A percentile compares a stretch with the other conserved stretches of the same genome.
Conservation (phyloP, 2,888 invertebrate species). For the Habroteleia sp. region DNA sequence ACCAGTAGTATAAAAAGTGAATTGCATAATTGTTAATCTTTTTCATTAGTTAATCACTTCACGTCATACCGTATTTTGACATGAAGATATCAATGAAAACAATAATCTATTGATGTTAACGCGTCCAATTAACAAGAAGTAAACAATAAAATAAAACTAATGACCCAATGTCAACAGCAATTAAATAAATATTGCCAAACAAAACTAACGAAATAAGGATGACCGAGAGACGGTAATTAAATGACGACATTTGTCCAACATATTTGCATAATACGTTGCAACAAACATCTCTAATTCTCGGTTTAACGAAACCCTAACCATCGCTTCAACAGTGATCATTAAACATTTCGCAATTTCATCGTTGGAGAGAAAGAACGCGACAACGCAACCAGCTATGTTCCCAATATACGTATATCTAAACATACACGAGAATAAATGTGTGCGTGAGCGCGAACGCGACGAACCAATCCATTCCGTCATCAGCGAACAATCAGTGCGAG, state of each 20-base stretch:
- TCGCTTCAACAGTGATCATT: slow-evolving; percentile 45
- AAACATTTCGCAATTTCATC: slow-evolving; percentile 50
- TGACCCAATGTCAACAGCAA: no score
- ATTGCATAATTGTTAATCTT: no score
- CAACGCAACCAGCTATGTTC: background rate
- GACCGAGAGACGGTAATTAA: slow-evolving; percentile 4
- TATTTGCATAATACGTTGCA: slow-evolving; percentile 50
- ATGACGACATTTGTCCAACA: slow-evolving; percentile 41
- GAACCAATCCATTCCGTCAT: slow-evolving; percentile 67
- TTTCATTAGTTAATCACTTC: no score
- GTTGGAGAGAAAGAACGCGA: slow-evolving; percentile 38
- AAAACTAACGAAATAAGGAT: slow-evolving; percentile 3
- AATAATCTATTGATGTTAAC: no score
- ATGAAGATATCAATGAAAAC: no score
- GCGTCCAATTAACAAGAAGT: no score
- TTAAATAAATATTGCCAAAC: background rate
- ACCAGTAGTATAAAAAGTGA: no score
- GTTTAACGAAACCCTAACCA: slow-evolving; percentile 29
- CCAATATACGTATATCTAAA: background rate
- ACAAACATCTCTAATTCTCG: slow-evolving; percentile 33
- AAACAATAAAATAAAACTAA: no score
- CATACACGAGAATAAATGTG: background rate
- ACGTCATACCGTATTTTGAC: no score
- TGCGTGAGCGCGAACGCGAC: slow-evolving; percentile 6
- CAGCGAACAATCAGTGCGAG: slow-evolving; percentile 79